Evolutionary conservation across 2,113 vertebrate genomes (phyloP).

Genomic region (Ochotona princeps): DNA sequence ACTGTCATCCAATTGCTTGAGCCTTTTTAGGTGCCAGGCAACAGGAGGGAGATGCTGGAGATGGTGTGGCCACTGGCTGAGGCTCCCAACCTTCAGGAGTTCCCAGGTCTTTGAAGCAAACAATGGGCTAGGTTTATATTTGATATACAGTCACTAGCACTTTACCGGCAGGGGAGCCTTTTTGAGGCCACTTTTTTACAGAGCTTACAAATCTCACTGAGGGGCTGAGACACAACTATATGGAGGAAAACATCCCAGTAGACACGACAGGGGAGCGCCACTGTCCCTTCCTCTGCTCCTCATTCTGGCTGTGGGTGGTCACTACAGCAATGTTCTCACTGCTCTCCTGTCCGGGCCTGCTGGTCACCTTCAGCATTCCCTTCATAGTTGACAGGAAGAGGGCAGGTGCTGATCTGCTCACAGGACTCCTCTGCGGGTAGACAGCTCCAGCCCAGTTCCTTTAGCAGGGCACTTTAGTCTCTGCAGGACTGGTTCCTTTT

Average conservation of each 20-base stretch:
- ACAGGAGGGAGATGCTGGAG: conserved; percentile 27
- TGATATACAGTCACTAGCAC: conserved; percentile 39
- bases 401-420: not conserved
- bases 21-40: not conserved
- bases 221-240: not conserved
- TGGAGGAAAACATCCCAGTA: not conserved
- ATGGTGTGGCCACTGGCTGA: not conserved
- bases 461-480: not conserved
- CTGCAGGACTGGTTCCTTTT: not conserved
- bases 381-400: conserved; percentile 11
- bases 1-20: not conserved
- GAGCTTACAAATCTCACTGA: conserved; percentile 17
- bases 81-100: not conserved
- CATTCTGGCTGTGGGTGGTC: not conserved
- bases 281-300: not conserved
- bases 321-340: not conserved
- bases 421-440: not conserved
- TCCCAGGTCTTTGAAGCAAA: conserved; percentile 33
- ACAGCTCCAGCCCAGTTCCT: not conserved
- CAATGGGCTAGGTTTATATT: not conserved
- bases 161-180: conserved; percentile 40
- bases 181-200: conserved; percentile 37
- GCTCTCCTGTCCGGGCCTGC: not conserved
- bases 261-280: not conserved
- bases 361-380: not conserved